Evolutionary conservation across 2,888 invertebrate species (phyloP).

Genomic region (Rhingia campestris): DNA sequence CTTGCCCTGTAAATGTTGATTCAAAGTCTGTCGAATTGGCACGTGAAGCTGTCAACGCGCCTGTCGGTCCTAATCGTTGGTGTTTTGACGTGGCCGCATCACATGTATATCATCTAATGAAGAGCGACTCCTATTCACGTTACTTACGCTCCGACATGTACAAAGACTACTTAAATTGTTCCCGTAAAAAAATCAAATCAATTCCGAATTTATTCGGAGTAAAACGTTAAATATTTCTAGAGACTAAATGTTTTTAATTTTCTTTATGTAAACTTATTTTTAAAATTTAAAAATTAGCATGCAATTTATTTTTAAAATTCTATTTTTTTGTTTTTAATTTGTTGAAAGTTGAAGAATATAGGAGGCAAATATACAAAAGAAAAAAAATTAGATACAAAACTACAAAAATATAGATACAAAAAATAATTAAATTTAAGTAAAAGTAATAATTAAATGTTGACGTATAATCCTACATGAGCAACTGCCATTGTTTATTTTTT

Average conservation of each 20-base stretch:
- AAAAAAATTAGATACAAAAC: slow-evolving; percentile 57
- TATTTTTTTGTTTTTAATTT: slow-evolving; percentile 39
- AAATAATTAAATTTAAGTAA: slow-evolving; percentile 57
- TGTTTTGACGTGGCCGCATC: slow-evolving; percentile 99
- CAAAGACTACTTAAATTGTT: slow-evolving; percentile 97
- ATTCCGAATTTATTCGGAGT: slow-evolving; percentile 83
- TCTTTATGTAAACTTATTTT: background rate
- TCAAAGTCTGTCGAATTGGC: slow-evolving; percentile 94
- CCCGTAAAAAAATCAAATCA: slow-evolving; percentile 95
- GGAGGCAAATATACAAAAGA: slow-evolving; percentile 60
- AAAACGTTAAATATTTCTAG: slow-evolving; percentile 80
- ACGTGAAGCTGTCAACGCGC: slow-evolving; percentile 87
- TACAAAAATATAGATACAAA: slow-evolving; percentile 22
- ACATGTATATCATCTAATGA: slow-evolving; percentile 99
- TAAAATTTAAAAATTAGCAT: slow-evolving; percentile 33
- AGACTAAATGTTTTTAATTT: slow-evolving; percentile 32
- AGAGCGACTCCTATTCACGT: slow-evolving; percentile 98
- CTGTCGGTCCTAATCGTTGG: slow-evolving; percentile 92
- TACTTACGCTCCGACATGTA: slow-evolving; percentile 99
- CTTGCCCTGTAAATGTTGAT: slow-evolving; percentile 98
- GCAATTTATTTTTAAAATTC: slow-evolving; percentile 21
- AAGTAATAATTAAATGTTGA: slow-evolving; percentile 69
- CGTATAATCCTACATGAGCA: slow-evolving; percentile 70
- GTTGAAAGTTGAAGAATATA: slow-evolving; percentile 62
- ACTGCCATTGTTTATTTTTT: slow-evolving; percentile 68